Conservation (phyloP, 2,797 vertebrate species). For the Numenius phaeopus region DNA sequence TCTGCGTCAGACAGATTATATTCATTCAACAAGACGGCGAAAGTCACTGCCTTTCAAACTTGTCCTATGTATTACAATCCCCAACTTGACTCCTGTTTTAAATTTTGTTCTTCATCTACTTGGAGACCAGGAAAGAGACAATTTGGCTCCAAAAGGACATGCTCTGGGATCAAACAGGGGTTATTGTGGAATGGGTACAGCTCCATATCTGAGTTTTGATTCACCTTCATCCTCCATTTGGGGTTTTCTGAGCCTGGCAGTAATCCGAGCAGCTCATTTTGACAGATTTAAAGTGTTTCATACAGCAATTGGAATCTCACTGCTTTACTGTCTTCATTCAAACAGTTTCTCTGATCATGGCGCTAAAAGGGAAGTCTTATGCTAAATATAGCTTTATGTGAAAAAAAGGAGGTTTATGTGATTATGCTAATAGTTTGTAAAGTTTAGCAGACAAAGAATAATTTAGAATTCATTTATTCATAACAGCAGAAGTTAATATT, state of each 20-base stretch:
- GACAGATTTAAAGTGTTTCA: constrained; percentile 46
- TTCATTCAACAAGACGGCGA: not conserved
- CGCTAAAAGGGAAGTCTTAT: constrained; percentile 18
- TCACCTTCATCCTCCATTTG: not conserved
- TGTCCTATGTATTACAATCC: not conserved
- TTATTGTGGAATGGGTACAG: not conserved
- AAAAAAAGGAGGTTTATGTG: constrained; percentile 30
- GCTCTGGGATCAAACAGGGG: not conserved
- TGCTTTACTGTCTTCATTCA: constrained; percentile 60
- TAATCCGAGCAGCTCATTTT: not conserved
- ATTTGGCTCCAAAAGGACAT: not conserved
- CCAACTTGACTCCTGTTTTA: constrained; percentile 12
- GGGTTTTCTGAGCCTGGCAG: not conserved
- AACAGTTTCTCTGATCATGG: constrained; percentile 52
- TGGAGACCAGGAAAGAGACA: not conserved
- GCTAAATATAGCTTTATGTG: constrained; percentile 13
- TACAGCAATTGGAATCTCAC: constrained; percentile 36
- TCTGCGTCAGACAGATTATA: constrained; percentile 15
- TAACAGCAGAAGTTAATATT: not conserved
- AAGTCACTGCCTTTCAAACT: constrained; percentile 41
- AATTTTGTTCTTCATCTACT: constrained; percentile 22
- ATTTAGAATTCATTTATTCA: constrained; percentile 60
- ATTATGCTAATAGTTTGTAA: constrained; percentile 32
- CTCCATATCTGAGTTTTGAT: not conserved
- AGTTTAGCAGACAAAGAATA: constrained; percentile 28